Conservation (phyloP, 2,113 vertebrate genomes). For the Cichladusa arquata region DNA sequence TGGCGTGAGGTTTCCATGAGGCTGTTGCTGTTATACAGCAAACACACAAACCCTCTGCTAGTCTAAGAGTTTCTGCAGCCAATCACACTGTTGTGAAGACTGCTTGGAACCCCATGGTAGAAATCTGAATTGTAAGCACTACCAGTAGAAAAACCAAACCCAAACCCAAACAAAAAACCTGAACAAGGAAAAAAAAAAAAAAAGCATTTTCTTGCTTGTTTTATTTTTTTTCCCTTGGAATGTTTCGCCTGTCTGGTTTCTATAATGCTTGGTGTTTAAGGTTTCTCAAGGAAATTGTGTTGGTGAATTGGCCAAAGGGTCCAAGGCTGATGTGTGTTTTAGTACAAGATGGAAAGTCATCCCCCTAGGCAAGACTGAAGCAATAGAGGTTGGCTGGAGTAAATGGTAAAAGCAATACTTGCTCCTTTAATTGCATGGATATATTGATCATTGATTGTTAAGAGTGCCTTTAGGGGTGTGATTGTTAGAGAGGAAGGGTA, state of each 20-base stretch:
- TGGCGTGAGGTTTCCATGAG: neutral
- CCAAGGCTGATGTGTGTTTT: neutral
- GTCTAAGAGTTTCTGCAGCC: neutral
- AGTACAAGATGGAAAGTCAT: neutral
- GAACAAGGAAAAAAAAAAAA: accelerated
- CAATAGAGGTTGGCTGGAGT: neutral
- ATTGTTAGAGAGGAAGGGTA: neutral
- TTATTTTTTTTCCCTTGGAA: neutral
- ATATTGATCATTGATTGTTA: neutral
- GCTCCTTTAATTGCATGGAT: neutral
- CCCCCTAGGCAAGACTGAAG: neutral
- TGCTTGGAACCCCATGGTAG: neutral
- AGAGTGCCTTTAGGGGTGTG: neutral
- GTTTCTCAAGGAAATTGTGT: neutral
- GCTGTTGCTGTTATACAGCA: neutral
- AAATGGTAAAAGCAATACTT: neutral
- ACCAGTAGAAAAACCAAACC: neutral
- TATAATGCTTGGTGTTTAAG: neutral
- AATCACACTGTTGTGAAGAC: neutral
- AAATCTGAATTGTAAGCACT: neutral
- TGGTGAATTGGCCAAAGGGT: neutral
- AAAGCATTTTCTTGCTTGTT: accelerated
- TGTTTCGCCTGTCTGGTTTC: neutral
- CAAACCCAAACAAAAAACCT: accelerated
- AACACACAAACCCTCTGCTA: neutral